These are phyloP conservation scores for Corvus cornix DNA, from an alignment of 2,113 vertebrate species.

Conservation along the genomic window DNA sequence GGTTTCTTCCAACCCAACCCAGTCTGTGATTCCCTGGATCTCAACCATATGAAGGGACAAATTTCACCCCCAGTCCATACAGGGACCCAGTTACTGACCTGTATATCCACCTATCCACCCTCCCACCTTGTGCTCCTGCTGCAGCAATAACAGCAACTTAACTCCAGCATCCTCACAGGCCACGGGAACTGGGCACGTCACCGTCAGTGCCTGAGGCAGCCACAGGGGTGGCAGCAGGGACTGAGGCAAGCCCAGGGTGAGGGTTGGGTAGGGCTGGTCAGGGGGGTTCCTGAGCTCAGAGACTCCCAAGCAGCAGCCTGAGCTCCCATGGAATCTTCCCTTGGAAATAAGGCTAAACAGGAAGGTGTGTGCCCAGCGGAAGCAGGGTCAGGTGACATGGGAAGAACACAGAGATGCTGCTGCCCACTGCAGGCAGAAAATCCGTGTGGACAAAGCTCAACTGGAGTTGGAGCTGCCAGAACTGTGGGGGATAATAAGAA, in stretches of 20 bases:
- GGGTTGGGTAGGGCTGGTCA: no score
- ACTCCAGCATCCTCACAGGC: background rate
- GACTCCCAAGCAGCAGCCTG: background rate
- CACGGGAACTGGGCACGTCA: background rate
- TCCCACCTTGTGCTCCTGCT: background rate
- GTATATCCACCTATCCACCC: no score
- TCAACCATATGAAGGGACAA: accelerated
- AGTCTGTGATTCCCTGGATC: background rate
- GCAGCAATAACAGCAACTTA: background rate
- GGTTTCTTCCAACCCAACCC: background rate
- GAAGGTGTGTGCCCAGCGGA: background rate
- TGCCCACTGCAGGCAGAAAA: background rate
- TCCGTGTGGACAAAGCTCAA: accelerated
- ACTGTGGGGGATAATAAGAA: background rate
- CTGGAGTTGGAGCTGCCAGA: background rate
- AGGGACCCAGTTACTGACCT: background rate
- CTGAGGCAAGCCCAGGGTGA: background rate
- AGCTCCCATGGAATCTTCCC: background rate
- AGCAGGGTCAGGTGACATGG: background rate
- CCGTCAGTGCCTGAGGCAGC: background rate
- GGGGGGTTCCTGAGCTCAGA: background rate
- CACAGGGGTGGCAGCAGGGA: background rate
- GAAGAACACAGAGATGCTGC: background rate
- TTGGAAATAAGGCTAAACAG: background rate
- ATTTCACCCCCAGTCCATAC: background rate